Conservation (phyloP, 1,140 invertebrate species). For the Chlorops oryzae region DNA sequence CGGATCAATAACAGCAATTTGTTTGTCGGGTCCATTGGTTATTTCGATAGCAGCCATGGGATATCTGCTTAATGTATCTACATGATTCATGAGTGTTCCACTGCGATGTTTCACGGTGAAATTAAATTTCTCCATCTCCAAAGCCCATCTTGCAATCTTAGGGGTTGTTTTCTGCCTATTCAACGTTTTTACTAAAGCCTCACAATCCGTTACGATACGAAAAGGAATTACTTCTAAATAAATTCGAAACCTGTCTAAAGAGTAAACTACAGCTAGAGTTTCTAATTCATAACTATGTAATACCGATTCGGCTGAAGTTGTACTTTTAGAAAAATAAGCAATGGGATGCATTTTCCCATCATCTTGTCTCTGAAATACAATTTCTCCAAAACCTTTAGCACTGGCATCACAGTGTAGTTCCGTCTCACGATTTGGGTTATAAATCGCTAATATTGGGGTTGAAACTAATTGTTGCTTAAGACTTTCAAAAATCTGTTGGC, state of each 20-base stretch:
- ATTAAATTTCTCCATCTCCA: constrained; percentile 17
- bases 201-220: constrained; percentile 47
- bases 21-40: too few relatives aligned
- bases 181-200: constrained; percentile 40
- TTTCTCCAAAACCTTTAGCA: constrained; percentile 26
- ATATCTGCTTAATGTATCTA: constrained; percentile 22
- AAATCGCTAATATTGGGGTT: constrained; percentile 20
- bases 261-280: constrained; percentile 49
- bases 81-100: constrained; percentile 31
- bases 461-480: too few relatives aligned
- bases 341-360: constrained; percentile 33
- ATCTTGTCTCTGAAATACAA: constrained; percentile 31
- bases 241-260: constrained; percentile 49
- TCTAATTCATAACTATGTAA: constrained; percentile 50
- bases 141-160: constrained; percentile 38
- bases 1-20: neutral
- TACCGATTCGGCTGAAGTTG: constrained; percentile 43
- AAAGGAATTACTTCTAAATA: constrained; percentile 50
- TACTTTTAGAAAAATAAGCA: constrained; percentile 44
- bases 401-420: constrained; percentile 29
- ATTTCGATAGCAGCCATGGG: too few relatives aligned
- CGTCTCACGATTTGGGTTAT: constrained; percentile 15
- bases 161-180: constrained; percentile 38
- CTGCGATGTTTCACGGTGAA: constrained; percentile 13
- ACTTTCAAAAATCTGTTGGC: too few relatives aligned